phyloP scores from a whole-genome alignment of 2,888 invertebrate genomes.

The Catocala nupta region DNA sequence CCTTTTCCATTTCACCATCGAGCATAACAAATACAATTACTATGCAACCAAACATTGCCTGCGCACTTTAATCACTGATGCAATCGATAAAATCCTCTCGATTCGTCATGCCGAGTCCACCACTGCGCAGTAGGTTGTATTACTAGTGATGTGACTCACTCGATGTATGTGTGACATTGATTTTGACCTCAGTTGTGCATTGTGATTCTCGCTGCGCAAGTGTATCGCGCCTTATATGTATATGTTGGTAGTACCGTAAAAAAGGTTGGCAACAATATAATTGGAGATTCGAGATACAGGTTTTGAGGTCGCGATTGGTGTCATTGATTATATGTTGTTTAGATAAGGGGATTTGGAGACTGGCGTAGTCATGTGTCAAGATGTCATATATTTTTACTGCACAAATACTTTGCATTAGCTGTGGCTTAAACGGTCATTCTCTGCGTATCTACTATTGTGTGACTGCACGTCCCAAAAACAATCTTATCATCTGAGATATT shows the following conservation, averaged over 20 bases:
- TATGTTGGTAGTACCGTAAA: background rate
- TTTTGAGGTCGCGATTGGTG: background rate
- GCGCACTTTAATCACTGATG: constrained; percentile 41
- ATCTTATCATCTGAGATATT: no score
- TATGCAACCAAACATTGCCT: background rate
- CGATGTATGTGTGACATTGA: constrained; percentile 39
- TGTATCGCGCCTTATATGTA: constrained; percentile 13
- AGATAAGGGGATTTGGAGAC: no score
- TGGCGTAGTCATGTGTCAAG: no score
- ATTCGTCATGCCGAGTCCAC: constrained; percentile 29
- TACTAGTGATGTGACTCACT: constrained; percentile 42
- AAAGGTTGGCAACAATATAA: background rate
- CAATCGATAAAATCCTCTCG: constrained; percentile 43
- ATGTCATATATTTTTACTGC: no score
- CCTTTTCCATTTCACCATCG: background rate
- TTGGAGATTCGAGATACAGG: background rate
- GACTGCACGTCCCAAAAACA: no score
- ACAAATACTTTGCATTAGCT: no score
- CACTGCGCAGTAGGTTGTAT: constrained; percentile 17
- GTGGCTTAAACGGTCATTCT: no score
- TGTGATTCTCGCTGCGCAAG: constrained; percentile 29
- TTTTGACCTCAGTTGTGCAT: constrained; percentile 44
- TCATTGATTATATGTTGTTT: no score
- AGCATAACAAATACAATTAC: background rate
- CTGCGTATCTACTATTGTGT: no score